phyloP scores from a whole-genome alignment of 2,888 invertebrate genomes.

The Drosophila formosana region DNA sequence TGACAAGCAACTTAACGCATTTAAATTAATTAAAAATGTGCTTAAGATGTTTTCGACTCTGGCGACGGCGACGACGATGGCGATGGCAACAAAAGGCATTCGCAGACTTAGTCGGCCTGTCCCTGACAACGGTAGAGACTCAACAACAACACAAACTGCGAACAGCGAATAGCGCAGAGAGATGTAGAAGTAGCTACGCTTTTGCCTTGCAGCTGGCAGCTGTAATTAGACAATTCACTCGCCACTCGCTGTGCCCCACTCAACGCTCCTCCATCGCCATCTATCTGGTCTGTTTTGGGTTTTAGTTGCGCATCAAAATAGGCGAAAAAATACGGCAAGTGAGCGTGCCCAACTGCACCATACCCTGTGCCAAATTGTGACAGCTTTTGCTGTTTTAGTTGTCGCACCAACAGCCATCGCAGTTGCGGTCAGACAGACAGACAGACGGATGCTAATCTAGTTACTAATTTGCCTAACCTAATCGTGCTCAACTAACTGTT shows the following conservation, averaged over 20 bases:
- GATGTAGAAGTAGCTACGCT: conserved; percentile 25
- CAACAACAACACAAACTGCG: conserved; percentile 33
- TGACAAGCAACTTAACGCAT: conserved; percentile 80
- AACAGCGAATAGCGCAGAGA: conserved; percentile 15
- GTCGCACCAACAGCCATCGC: too few relatives aligned
- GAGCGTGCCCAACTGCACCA: background rate
- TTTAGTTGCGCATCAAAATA: conserved; percentile 64
- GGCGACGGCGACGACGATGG: conserved; percentile 31
- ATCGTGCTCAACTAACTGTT: background rate
- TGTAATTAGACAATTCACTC: conserved; percentile 80
- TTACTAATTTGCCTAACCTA: background rate
- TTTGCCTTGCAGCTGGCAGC: conserved; percentile 70
- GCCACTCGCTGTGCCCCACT: conserved; percentile 43
- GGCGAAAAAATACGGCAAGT: conserved; percentile 5
- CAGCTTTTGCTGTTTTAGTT: too few relatives aligned
- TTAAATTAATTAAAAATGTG: conserved; percentile 79
- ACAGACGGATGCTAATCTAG: background rate
- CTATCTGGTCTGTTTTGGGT: conserved; percentile 55
- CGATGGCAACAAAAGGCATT: conserved; percentile 62
- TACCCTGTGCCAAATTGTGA: background rate
- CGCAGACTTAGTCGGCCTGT: conserved; percentile 31
- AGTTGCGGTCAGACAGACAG: too few relatives aligned
- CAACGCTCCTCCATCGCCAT: background rate
- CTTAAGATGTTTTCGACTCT: conserved; percentile 76
- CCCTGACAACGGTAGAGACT: conserved; percentile 61